Evolutionary conservation across 2,113 vertebrate genomes (phyloP), one percentile per base, ranked within the genome.

Genomic region (Sphyrna mokarran): DNA sequence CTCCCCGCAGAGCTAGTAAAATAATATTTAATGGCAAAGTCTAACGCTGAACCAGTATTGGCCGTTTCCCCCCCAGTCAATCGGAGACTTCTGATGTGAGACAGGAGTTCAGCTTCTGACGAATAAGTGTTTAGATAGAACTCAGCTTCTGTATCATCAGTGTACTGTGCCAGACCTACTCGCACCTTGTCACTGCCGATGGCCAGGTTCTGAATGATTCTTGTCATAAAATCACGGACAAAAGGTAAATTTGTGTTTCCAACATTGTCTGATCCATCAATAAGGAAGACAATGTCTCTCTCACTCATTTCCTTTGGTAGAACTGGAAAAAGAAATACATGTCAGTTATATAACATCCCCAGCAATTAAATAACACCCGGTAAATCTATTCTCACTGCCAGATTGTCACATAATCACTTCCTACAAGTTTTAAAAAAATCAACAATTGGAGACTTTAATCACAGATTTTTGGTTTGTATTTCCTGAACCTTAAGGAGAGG

Each of bases 1-100:
- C 99, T 99, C 96, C 99, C 99, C 0, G 98, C 97, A 0, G 98
- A 98, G 96, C 98, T 98, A 96, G 98, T 98, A 97, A 98, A 99
- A 97, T 99, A 98, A 54, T 98, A 98, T 97, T 96, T 98, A 58
- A 97, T 96, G 78, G 99, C 98, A 61, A 97, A 99, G 40, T 98
- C 98, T 78, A 99, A 97, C 72, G 99, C 99, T 1, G 96, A 96
- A 3, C 99, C 99, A 0, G 98, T 95, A 7, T 99, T 98, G 33
- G 97, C 96, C 93, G 96, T 97, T 96, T 96, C 97, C 14, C 99
- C 99, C 0, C 98, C 98, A 96, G 96, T 98, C 76, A 97, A 97
- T 43, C 48, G 96, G 85, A 98, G 72, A 87, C 40, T 95, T 96
- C 8, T 96, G 87, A 98, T 76, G 7, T 90, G 96, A 22, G 96